A percentile compares a stretch with the other conserved stretches of the same genome.
Conservation (phyloP, 2,797 vertebrate genomes). For the Periparus ater region DNA sequence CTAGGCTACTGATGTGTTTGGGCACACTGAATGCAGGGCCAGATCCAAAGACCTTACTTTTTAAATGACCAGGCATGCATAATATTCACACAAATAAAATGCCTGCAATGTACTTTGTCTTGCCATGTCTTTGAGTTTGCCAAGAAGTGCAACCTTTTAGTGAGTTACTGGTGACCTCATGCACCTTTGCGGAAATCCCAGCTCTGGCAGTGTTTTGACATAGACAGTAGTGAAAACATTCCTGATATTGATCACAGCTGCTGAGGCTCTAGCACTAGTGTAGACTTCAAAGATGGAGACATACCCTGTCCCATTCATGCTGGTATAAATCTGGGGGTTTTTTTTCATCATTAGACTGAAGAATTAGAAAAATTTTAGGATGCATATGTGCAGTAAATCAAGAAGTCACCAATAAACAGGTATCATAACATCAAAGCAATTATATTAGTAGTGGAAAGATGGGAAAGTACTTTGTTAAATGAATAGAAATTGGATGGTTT, state of each 20-base stretch:
- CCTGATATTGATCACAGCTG: background rate
- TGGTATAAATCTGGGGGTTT: background rate
- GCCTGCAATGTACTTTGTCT: background rate
- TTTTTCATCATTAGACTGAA: background rate
- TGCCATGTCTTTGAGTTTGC: background rate
- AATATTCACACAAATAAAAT: background rate
- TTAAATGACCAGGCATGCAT: background rate
- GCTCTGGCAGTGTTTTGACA: background rate
- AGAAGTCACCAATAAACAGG: background rate
- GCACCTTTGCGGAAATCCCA: background rate
- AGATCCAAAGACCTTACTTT: background rate
- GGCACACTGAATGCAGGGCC: background rate
- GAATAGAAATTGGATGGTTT: background rate
- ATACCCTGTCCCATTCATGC: background rate
- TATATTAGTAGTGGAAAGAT: background rate
- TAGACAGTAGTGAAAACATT: slow-evolving; percentile 12
- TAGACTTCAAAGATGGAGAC: background rate
- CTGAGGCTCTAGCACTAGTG: background rate
- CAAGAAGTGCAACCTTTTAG: background rate
- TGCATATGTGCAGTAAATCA: accelerated
- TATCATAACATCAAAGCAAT: background rate
- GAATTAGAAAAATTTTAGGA: background rate
- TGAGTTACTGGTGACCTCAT: slow-evolving; percentile 5
- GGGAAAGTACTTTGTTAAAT: background rate
- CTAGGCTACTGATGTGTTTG: background rate